Base-by-base conservation (phyloP, 1,140 invertebrate species). In the Pollicipes pollicipes region DNA sequence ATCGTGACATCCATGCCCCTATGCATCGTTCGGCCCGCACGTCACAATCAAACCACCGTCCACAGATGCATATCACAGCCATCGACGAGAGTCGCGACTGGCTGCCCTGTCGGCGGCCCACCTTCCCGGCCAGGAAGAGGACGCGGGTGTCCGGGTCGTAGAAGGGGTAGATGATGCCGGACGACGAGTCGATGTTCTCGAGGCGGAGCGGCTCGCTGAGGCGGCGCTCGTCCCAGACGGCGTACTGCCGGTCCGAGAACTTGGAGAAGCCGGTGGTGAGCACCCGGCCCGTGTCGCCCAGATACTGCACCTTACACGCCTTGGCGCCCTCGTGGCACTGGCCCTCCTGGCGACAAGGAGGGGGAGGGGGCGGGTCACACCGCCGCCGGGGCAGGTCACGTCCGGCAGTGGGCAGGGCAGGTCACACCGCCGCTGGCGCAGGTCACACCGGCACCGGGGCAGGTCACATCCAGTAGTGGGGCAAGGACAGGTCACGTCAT, bases 141-240 rank as follows among this genome's bases (percentile, higher is more conserved):
- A 97, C 88, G 77, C 88, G 89, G 26, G 91, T 94, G 79, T 98
- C 94, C 76, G 88, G 84, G 80, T 98, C 95, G 80, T 90, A 97
- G 79, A 88, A 95, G 0, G 94, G 94, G 80, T 95, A 91, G 3
- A 97, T 84, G 70, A 97, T 88, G 16, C 93, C 94, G 66, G 91
- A 95, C 0, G 91, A 93, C 72, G 88, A 92, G 78, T 97, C 94
- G 58, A 97, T 88, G 32, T 87, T 90, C 77, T 94, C 90, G 66
- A 86, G 86, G 17, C 84, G 83, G 26, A 95, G 79, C n/a, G 93
- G 89, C 70, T 84, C 81, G 0, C 82, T 82, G 30, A 97, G 79
- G 76, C 93, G 86, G 76, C 89, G 86, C 75, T 91, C 86, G 78
- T 89, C 88, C 91, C 94, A 95, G 37, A 97, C 83, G 0, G 90